These are phyloP conservation scores for Zelleria hepariella DNA, from an alignment of 2,888 invertebrate species.

Conservation along the genomic window DNA sequence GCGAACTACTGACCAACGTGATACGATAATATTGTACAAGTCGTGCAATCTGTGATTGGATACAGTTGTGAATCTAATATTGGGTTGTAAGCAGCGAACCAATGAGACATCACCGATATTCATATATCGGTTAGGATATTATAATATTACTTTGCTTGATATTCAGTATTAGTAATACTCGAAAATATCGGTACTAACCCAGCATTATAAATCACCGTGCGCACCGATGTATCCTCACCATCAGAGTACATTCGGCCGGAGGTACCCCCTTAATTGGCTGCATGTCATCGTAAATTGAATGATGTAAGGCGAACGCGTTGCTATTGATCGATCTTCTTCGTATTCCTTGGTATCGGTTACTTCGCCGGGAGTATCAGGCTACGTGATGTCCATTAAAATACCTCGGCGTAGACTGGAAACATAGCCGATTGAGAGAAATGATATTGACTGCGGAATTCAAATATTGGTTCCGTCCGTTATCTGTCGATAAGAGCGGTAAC, in stretches of 20 bases:
- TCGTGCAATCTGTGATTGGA: too few species aligned
- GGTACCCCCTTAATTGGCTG: conserved; percentile 16
- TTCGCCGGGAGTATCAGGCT: neutral
- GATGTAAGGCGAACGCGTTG: neutral
- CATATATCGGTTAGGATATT: too few species aligned
- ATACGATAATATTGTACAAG: too few species aligned
- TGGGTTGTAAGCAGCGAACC: too few species aligned
- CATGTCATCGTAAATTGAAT: conserved; percentile 2
- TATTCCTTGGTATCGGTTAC: neutral
- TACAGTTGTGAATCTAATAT: too few species aligned
- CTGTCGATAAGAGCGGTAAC: conserved; percentile 42
- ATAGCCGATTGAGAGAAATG: neutral
- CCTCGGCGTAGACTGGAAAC: neutral
- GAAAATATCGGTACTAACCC: too few species aligned
- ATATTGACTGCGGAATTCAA: conserved; percentile 32
- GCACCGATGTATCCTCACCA: neutral
- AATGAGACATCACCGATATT: too few species aligned
- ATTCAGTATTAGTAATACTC: too few species aligned
- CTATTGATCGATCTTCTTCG: neutral
- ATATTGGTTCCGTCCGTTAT: conserved; percentile 37
- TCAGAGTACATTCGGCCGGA: neutral
- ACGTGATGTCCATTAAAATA: neutral
- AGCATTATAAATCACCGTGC: neutral
- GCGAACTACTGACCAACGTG: too few species aligned
- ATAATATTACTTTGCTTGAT: too few species aligned